Evolutionary conservation across 2,113 vertebrate species (phyloP).

Genomic region (Cyprinodon brontotheroides): DNA sequence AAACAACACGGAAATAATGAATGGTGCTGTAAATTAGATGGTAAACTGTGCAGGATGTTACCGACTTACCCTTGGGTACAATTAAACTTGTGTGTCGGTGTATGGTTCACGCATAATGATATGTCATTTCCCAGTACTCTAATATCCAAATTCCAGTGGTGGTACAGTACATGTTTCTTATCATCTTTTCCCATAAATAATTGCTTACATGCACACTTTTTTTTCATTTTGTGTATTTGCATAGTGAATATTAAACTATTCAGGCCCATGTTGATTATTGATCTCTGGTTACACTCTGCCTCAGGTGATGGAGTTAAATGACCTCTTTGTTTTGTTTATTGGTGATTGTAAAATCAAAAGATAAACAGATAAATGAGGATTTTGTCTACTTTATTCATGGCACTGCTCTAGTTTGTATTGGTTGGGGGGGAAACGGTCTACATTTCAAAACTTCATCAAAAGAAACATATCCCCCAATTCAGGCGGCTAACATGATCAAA

Average conservation of each 20-base stretch:
- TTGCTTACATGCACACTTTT: no score
- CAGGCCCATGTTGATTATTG: no score
- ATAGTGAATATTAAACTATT: no score
- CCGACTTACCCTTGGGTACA: neutral
- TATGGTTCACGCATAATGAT: no score
- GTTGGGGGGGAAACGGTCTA: neutral
- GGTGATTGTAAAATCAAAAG: neutral
- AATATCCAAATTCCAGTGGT: no score
- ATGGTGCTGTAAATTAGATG: neutral
- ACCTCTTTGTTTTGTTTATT: neutral
- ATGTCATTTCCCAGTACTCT: no score
- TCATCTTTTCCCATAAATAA: no score
- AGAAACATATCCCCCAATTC: neutral
- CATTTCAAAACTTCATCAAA: neutral
- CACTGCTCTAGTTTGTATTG: neutral
- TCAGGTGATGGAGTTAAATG: neutral
- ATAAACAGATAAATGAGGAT: neutral
- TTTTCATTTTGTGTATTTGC: no score
- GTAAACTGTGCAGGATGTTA: neutral
- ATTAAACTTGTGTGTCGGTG: neutral
- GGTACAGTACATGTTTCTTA: no score
- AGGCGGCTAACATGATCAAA: neutral
- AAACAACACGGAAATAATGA: neutral
- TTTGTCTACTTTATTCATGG: neutral
- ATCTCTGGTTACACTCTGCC: no score